Base-by-base conservation (phyloP, 64 coral and sea anemone species). In the Stylophora pistillata region DNA sequence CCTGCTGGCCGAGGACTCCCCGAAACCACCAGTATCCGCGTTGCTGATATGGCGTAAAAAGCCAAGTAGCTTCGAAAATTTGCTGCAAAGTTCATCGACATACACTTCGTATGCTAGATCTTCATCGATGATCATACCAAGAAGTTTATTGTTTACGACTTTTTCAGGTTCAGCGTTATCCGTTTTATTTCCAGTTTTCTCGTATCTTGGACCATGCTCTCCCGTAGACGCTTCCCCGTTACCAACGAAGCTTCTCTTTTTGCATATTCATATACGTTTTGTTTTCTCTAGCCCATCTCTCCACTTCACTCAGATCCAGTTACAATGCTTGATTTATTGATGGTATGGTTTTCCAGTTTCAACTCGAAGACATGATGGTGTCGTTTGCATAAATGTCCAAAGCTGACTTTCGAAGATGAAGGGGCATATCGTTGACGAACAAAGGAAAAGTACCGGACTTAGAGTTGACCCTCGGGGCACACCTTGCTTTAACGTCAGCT, bases 351-450 rank as follows among this genome's bases (percentile, higher is more conserved):
- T 28, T 33, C 27, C n/a, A 80, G 25, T 85, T 10, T 29, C 56
- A 25, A 15, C 12, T 74, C 57, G 29, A 54, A 56, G 71, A 58
- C 17, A 88, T 13, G n/a, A 74, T 78, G 27, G 56, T 77, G 55
- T 88, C 73, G 56, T 88, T 54, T 32, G 74, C 74, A 57, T 78
- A 78, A 11, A 85, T 85, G 25, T 77, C 74, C 14, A 55, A 11
- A 23, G 52, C 25, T 15, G 74, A 77, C 6, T 56, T 77, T 5
- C 12, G 47, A 53, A 55, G 37, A 21, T 77, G 34, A 7, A 55
- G 74, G 0, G 74, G 74, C 17, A 56, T 53, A 25, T 91, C 89
- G 25, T 91, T 91, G 30, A 91, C 79, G 47, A 91, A 83, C n/a
- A 6, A 6, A 74, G 55, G 26, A 89, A 71, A 17, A 89, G 62